Evolutionary conservation across 2,888 invertebrate species (phyloP), one percentile per base, ranked within the genome.

Genomic region (Parapristionchus giblindavisi): DNA sequence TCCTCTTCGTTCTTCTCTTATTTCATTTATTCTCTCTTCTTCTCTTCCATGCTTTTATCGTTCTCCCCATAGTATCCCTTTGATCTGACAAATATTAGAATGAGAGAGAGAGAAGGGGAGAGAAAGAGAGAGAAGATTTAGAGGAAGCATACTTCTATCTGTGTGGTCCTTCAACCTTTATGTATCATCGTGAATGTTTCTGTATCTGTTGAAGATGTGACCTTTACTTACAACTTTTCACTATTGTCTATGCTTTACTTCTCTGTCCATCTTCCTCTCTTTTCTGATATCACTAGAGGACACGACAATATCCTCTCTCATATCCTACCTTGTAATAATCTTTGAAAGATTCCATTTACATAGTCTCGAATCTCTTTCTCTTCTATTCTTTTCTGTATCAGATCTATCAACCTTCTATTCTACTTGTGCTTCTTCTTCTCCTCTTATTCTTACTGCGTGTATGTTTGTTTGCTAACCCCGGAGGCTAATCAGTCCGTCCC

Each of bases 141-240:
- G 65, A 65, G 65, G 17, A 65, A 38, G 65, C n/a, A n/a, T n/a
- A n/a, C n/a, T n/a, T n/a, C n/a, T n/a, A n/a, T n/a, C n/a, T n/a
- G n/a, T n/a, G n/a, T n/a, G n/a, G n/a, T n/a, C n/a, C n/a, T n/a
- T n/a, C n/a, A n/a, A n/a, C n/a, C n/a, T n/a, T n/a, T n/a, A n/a
- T n/a, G n/a, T n/a, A n/a, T n/a, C n/a, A n/a, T n/a, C n/a, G n/a
- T n/a, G n/a, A n/a, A n/a, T n/a, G n/a, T n/a, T n/a, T n/a, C n/a
- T n/a, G n/a, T n/a, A n/a, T n/a, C n/a, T n/a, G 21, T 21, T 21
- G 52, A 24, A 52, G n/a, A 52, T 21, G 52, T n/a, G 61, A 6
- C 61, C 61, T 61, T 60, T 61, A n/a, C 61, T 38, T 61, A n/a
- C 60, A n/a, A 60, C 60, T 54, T 34, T 60, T 60, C 36, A 27